These are phyloP conservation scores for Odontocolon sp. DNA, from an alignment of 2,888 invertebrate genomes.

Conservation along the genomic window DNA sequence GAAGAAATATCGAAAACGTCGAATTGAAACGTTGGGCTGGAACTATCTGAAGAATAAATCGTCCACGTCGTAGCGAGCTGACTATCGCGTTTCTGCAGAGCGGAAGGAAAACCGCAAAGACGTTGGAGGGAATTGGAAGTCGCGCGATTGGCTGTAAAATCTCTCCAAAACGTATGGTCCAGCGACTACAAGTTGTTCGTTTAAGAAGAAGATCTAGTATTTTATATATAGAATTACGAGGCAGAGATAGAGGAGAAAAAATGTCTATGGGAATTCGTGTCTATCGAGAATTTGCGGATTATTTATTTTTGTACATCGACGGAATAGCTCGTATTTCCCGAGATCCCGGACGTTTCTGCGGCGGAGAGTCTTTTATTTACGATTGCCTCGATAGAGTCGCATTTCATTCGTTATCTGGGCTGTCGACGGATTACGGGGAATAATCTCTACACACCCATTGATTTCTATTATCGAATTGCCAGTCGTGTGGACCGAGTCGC, in stretches of 20 bases:
- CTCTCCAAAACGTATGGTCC: not conserved
- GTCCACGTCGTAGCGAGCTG: not conserved
- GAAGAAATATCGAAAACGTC: not conserved
- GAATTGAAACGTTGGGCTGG: not conserved
- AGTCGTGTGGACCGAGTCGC: not conserved
- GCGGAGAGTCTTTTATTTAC: not conserved
- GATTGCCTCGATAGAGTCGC: not conserved
- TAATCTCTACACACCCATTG: constrained; percentile 32
- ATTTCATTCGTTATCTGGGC: not conserved
- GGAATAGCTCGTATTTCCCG: not conserved
- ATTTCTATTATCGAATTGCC: constrained; percentile 12
- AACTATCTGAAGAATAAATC: not conserved
- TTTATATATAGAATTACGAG: constrained; percentile 29
- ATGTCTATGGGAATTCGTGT: constrained; percentile 32
- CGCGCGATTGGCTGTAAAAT: not conserved
- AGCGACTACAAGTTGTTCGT: not conserved
- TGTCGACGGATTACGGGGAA: not conserved
- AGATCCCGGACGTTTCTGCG: not conserved
- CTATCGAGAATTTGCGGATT: constrained; percentile 17
- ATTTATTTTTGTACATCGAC: constrained; percentile 41
- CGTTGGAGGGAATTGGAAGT: constrained; percentile 1
- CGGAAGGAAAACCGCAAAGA: constrained; percentile 40
- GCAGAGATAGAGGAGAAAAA: not conserved
- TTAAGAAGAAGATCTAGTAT: not conserved
- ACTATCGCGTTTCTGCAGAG: constrained; percentile 1